phyloP scores from a whole-genome alignment of 2,797 vertebrate species.

The Chaunax sp. region DNA sequence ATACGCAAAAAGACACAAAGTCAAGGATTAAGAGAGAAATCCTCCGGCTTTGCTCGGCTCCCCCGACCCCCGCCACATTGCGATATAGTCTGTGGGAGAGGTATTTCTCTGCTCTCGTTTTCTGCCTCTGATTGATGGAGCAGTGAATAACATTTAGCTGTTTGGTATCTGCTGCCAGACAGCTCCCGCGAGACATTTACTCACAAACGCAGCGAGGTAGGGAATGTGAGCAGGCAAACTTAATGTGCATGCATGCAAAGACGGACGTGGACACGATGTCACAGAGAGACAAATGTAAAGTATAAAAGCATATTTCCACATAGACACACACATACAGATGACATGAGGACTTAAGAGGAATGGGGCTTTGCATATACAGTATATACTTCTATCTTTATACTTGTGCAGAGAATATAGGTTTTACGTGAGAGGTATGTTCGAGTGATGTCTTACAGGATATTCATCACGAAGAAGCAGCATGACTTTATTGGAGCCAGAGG shows the following conservation, averaged over 20 bases:
- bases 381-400: not conserved
- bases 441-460: conserved; percentile 42
- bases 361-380: conserved; percentile 2
- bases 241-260: conserved; percentile 3
- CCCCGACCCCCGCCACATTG: conserved; percentile 20
- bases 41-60: not conserved
- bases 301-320: not conserved
- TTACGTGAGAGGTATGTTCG: conserved; percentile 15
- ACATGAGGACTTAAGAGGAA: conserved; percentile 5
- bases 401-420: conserved; percentile 12
- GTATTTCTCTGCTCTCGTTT: conserved; percentile 50
- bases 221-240: not conserved
- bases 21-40: conserved; percentile 54
- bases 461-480: conserved; percentile 45
- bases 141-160: conserved; percentile 42
- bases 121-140: conserved; percentile 53
- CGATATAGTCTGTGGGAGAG: conserved; percentile 38
- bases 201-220: not conserved
- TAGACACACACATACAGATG: conserved; percentile 3
- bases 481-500: conserved; percentile 66
- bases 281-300: not conserved
- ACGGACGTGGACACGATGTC: conserved; percentile 13
- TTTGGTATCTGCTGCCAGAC: conserved; percentile 40
- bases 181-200: conserved; percentile 30
- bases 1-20: conserved; percentile 14